phyloP scores from a whole-genome alignment of 2,797 vertebrate genomes.

The Acanthiza pusilla region DNA sequence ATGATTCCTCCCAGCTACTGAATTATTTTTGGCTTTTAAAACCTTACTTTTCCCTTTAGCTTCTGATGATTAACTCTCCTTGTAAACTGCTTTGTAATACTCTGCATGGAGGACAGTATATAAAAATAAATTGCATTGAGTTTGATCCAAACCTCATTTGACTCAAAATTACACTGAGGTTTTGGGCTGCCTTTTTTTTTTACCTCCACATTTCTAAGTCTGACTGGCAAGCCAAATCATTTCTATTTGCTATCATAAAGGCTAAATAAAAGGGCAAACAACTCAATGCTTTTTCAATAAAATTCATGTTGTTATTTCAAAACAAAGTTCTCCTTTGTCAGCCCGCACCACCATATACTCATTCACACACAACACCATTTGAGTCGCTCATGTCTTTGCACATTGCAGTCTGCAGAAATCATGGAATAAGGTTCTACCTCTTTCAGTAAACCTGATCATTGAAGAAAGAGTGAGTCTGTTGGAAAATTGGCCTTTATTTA shows the following conservation, averaged over 20 bases:
- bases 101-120: slow-evolving; percentile 37
- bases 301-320: slow-evolving; percentile 50
- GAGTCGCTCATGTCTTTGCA: background rate
- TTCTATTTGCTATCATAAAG: slow-evolving; percentile 47
- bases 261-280: slow-evolving; percentile 51
- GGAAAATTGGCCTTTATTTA: slow-evolving; percentile 59
- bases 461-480: background rate
- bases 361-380: background rate
- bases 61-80: slow-evolving; percentile 43
- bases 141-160: slow-evolving; percentile 53
- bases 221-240: slow-evolving; percentile 15
- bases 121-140: slow-evolving; percentile 52
- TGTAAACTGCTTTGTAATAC: slow-evolving; percentile 44
- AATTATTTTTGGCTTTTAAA: slow-evolving; percentile 36
- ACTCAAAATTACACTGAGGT: slow-evolving; percentile 46
- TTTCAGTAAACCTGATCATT: background rate
- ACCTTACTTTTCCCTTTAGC: slow-evolving; percentile 6
- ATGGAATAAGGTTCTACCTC: background rate
- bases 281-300: slow-evolving; percentile 21
- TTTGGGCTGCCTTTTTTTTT: background rate
- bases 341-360: background rate
- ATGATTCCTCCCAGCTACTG: background rate
- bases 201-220: background rate
- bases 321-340: background rate
- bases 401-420: slow-evolving; percentile 1